These are phyloP conservation scores for Antennarius maculatus DNA, from an alignment of 2,797 vertebrate species.

Conservation along the genomic window DNA sequence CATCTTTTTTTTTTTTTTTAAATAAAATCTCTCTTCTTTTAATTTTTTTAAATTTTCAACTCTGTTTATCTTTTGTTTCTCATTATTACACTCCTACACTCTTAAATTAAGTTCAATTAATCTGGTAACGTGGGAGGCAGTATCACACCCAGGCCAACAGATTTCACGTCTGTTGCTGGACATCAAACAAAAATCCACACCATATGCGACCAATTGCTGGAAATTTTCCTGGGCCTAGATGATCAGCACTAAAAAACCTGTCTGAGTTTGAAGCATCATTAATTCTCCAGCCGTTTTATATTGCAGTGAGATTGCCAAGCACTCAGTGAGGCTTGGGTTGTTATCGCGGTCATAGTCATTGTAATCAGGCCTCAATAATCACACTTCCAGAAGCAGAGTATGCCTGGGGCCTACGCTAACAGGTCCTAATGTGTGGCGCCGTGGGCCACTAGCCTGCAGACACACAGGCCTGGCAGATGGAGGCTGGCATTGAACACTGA, in stretches of 20 bases:
- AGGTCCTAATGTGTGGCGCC: conserved; percentile 81
- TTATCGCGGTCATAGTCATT: conserved; percentile 81
- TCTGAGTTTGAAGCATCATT: conserved; percentile 82
- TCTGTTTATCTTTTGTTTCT: conserved; percentile 4
- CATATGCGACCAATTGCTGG: conserved; percentile 78
- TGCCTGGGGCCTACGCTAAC: conserved; percentile 79
- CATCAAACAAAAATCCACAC: conserved; percentile 66
- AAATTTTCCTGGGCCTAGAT: conserved; percentile 78
- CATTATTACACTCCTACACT: conserved; percentile 28
- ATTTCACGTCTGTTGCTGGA: conserved; percentile 76
- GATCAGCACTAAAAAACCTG: conserved; percentile 78
- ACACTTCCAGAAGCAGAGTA: conserved; percentile 83
- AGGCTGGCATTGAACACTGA: conserved; percentile 77
- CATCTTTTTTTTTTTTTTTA: conserved; percentile 7
- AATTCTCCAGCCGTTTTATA: conserved; percentile 78
- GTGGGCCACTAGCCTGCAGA: conserved; percentile 79
- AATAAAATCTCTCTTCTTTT: not conserved
- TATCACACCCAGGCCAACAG: conserved; percentile 58
- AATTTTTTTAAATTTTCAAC: not conserved
- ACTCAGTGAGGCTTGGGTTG: conserved; percentile 68
- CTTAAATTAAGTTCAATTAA: conserved; percentile 40
- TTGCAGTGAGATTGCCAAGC: conserved; percentile 75
- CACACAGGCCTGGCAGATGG: conserved; percentile 78
- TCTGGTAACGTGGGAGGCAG: conserved; percentile 33
- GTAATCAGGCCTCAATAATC: conserved; percentile 85